Base-by-base conservation (phyloP, 2,888 invertebrate genomes). In the Cremastinae sp. region DNA sequence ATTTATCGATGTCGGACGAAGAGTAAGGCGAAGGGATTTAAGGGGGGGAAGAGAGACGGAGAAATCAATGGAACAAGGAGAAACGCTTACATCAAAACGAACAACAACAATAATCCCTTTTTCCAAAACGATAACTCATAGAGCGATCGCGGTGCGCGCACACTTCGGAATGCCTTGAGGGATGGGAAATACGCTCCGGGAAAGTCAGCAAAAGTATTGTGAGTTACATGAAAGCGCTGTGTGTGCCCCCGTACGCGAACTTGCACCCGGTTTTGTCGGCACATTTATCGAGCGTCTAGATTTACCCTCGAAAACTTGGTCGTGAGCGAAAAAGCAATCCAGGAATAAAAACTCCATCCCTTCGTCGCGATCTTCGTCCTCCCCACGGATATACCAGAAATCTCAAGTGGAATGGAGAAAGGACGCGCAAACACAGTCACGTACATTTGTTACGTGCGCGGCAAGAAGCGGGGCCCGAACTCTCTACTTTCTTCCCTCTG, bases 81-180 rank as follows among this genome's bases (percentile, higher is more conserved):
- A 59, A 28, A 43, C 59, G 51, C 43, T 73, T 49, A n/a, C 59
- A 61, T 62, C 53, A 65, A 59, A 69, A 69, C 53, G 59, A 28
- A 28, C 28, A 28, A 28, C 28, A 28, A 28, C 56, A 76, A 73
- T 73, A 73, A 76, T 76, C 58, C 49, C 56, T 68, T 73, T 28
- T 74, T 66, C 69, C 47, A 41, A 47, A 61, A 37, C 70, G 64
- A 77, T 73, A 77, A 77, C 73, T 77, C 76, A 72, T 22, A 43
- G 16, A 61, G 51, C 16, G 16, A 59, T 51, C 59, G 18, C 18
- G 7, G 59, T 28, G 35, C 16, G 28, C 20, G 39, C 39, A 20
- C 12, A 35, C n/a, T 37, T 12, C 16, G 10, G 16, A 8, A 28
- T 12, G 10, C 16, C 47, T 39, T 22, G 20, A 28, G 3, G 58